A percentile compares a stretch with the other conserved stretches of the same genome.
phyloP scores from a whole-genome alignment of 2,113 vertebrate genomes.

The Fregetta grallaria region DNA sequence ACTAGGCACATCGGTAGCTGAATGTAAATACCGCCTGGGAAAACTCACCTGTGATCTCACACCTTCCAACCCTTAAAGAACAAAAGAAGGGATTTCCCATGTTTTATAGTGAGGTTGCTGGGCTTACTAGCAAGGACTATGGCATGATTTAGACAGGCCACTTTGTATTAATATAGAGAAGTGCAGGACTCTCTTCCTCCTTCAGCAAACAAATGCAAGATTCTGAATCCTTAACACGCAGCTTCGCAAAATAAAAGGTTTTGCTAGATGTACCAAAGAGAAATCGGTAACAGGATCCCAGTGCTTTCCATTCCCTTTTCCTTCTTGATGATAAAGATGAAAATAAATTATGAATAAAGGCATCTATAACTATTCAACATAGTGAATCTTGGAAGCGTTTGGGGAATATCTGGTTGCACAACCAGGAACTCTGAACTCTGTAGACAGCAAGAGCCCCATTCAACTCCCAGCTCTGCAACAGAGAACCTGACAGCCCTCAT shows the following conservation, averaged over 20 bases:
- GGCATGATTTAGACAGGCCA: neutral
- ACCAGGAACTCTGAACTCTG: neutral
- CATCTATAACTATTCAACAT: neutral
- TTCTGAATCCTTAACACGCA: neutral
- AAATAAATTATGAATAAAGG: neutral
- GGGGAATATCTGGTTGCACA: neutral
- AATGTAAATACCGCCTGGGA: neutral
- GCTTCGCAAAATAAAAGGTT: neutral
- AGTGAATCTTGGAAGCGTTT: neutral
- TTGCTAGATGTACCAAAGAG: neutral
- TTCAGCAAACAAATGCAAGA: neutral
- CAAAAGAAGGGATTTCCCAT: neutral
- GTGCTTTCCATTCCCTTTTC: neutral
- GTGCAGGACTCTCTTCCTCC: neutral
- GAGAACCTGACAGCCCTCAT: neutral
- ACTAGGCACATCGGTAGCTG: neutral
- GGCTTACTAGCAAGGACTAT: neutral
- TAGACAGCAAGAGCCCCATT: neutral
- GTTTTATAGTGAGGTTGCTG: neutral
- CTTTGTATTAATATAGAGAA: neutral
- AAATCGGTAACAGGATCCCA: neutral
- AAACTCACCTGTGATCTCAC: neutral
- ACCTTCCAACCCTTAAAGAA: neutral
- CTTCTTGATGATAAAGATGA: neutral
- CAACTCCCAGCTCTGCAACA: neutral